phyloP scores from a whole-genome alignment of 2,113 vertebrate species.

The Chionis minor region DNA sequence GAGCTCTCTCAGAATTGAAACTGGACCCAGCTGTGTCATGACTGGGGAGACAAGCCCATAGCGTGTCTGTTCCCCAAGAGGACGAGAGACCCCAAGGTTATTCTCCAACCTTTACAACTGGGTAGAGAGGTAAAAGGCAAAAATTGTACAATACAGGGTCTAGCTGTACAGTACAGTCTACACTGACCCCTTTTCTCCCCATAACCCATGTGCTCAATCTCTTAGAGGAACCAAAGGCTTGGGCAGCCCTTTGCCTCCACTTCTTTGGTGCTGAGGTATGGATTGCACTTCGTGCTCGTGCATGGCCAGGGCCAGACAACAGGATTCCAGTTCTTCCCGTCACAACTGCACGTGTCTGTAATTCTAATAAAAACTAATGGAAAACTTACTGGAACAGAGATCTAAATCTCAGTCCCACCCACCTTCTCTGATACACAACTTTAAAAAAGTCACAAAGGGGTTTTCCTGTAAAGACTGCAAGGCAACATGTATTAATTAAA shows the following conservation, averaged over 20 bases:
- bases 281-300: background rate
- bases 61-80: fast-evolving
- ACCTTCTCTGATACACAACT: background rate
- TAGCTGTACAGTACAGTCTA: background rate
- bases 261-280: background rate
- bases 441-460: background rate
- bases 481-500: background rate
- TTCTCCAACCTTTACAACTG: background rate
- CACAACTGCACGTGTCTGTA: background rate
- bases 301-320: background rate
- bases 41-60: fast-evolving
- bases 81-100: fast-evolving
- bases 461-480: background rate
- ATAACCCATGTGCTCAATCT: background rate
- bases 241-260: background rate
- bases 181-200: fast-evolving
- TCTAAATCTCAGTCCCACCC: background rate
- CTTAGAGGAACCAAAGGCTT: background rate
- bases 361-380: background rate
- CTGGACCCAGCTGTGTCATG: fast-evolving
- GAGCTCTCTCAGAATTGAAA: fast-evolving
- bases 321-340: background rate
- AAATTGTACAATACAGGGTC: background rate
- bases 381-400: background rate
- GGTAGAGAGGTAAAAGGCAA: background rate